Conservation (phyloP, 2,888 invertebrate species). For the Xanthia togata region DNA sequence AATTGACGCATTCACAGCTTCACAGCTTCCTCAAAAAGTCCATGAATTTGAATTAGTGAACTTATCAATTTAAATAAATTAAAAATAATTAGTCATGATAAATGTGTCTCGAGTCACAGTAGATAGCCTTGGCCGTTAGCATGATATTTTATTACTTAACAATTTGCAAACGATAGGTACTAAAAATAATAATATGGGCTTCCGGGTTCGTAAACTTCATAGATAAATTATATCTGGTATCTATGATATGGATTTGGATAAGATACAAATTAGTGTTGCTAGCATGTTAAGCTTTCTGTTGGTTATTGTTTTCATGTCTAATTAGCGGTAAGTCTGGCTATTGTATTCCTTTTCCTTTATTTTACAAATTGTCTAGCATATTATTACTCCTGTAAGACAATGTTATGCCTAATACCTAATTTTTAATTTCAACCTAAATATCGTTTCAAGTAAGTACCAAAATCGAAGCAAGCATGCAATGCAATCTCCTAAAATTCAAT, state of each 20-base stretch:
- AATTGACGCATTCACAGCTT: background rate
- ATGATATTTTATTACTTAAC: conserved; percentile 15
- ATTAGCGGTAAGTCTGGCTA: background rate
- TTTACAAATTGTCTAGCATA: background rate
- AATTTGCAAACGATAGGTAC: conserved; percentile 31
- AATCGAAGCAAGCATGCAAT: background rate
- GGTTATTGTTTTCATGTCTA: background rate
- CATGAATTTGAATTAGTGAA: conserved; percentile 11
- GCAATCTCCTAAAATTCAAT: background rate
- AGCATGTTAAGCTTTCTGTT: background rate
- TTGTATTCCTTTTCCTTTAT: background rate
- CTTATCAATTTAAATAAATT: conserved; percentile 4
- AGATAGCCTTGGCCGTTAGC: conserved; percentile 18
- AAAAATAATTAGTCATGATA: background rate
- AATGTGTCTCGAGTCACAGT: background rate
- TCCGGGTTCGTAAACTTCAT: conserved; percentile 20
- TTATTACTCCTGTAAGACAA: background rate
- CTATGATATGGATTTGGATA: conserved; percentile 9
- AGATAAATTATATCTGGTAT: conserved; percentile 7
- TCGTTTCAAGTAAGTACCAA: background rate
- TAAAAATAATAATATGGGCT: conserved; percentile 29
- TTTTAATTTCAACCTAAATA: background rate
- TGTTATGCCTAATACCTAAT: background rate
- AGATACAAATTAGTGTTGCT: background rate
- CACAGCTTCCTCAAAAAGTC: background rate